A percentile compares a stretch with the other conserved stretches of the same genome.
These are phyloP conservation scores for Taenioides sp. DNA, from an alignment of 2,797 vertebrate species.

Conservation along the genomic window DNA sequence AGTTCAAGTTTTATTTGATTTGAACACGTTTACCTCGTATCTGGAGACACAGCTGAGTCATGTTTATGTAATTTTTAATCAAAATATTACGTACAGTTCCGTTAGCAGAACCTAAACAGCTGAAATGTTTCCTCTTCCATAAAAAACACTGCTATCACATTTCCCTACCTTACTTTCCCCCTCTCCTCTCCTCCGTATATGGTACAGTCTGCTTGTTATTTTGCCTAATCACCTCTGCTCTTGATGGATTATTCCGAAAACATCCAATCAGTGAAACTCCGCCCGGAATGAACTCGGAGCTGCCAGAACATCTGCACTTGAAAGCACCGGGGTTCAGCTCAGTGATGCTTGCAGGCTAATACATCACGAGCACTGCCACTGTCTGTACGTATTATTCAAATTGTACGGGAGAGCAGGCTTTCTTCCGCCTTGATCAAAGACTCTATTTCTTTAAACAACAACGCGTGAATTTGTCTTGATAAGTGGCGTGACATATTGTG, in stretches of 20 bases:
- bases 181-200: conserved; percentile 12
- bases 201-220: conserved; percentile 12
- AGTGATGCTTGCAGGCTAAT: conserved; percentile 38
- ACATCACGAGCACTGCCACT: conserved; percentile 34
- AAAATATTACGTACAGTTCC: too few species aligned
- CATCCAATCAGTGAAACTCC: conserved; percentile 52
- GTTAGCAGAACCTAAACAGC: too few species aligned
- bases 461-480: neutral
- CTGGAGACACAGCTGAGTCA: too few species aligned
- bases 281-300: conserved; percentile 45
- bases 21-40: too few species aligned
- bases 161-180: neutral
- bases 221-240: conserved; percentile 7
- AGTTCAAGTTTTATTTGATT: too few species aligned
- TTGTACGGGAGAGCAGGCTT: conserved; percentile 18
- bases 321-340: conserved; percentile 34
- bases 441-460: neutral
- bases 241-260: conserved; percentile 55
- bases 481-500: neutral
- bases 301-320: conserved; percentile 52
- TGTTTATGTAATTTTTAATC: too few species aligned
- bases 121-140: too few species aligned
- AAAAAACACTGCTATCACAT: neutral
- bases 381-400: conserved; percentile 33
- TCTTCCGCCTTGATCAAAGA: conserved; percentile 41